Evolutionary conservation across 2,113 vertebrate genomes (phyloP).

Genomic region (Equus quagga): DNA sequence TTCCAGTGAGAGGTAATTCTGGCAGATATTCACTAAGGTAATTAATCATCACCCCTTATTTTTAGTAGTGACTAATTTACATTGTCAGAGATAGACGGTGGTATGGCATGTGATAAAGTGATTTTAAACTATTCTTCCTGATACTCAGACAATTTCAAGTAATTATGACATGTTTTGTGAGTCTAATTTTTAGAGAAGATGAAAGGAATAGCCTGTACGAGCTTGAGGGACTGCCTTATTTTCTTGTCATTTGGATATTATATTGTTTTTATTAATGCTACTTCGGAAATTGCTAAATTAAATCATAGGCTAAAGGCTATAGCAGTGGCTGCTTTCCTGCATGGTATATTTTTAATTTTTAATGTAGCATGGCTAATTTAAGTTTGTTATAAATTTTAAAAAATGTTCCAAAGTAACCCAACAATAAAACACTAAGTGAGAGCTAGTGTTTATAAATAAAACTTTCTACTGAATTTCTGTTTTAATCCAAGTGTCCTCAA

Average conservation of each 20-base stretch:
- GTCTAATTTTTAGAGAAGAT: conserved; percentile 56
- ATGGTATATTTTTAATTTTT: conserved; percentile 41
- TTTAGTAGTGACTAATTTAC: conserved; percentile 84
- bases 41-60: conserved; percentile 83
- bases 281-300: conserved; percentile 55
- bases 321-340: background rate
- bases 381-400: conserved; percentile 33
- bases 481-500: background rate
- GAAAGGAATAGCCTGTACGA: background rate
- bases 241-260: conserved; percentile 38
- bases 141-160: conserved; percentile 52
- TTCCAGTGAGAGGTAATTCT: conserved; percentile 68
- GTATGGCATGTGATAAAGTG: conserved; percentile 80
- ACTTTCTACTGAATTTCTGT: background rate
- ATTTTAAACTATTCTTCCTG: conserved; percentile 72
- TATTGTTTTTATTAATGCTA: conserved; percentile 37
- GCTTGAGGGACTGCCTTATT: background rate
- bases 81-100: conserved; percentile 80
- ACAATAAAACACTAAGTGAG: background rate
- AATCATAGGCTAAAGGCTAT: conserved; percentile 56
- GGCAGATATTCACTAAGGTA: conserved; percentile 72
- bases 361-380: conserved; percentile 48
- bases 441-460: conserved; percentile 48
- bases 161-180: conserved; percentile 70
- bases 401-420: background rate